Evolutionary conservation across 2,797 vertebrate species (phyloP), one percentile per base, ranked within the genome.

Genomic region (Erethizon dorsatum): DNA sequence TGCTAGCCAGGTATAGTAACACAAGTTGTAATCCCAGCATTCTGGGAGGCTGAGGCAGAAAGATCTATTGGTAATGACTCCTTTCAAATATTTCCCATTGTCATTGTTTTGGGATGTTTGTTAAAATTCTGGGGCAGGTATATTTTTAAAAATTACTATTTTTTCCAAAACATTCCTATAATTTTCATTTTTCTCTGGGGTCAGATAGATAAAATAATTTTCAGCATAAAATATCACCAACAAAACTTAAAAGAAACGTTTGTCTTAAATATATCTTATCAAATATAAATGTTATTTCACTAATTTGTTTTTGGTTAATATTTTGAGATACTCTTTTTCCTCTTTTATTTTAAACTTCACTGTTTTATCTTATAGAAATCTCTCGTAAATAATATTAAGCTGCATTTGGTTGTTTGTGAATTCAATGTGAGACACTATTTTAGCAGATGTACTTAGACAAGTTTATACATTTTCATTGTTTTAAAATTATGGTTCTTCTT

Each of bases 361-460:
- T 78, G 26, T 69, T 78, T 95, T 45, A 88, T 73, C 24, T 61
- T 95, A 9, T 18, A 77, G 26, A 88, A 83, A 57, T 92, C 13
- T 75, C 15, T 67, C 57, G 10, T 88, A 65, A 83, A 26, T 28
- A 57, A 18, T 20, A 83, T 88, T 50, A 77, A 77, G 47, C 4
- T 50, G 1, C 14, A 65, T 93, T 71, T 71, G 31, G 8, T 47
- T 67, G 15, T 91, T 82, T 54, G n/a, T 37, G 31, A 65, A 57
- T 57, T 88, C 33, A 88, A 20, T 50, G 7, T 41, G 20, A 88
- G 57, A 78, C 24, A 65, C 18, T 61, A 61, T 61, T 65, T 52
- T 50, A 59, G 28, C 54, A 69, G 11, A 20, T 67, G 52, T 78
- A 6, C 31, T 71, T 61, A 89, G 37, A 89, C 4, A 69, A 57